Conservation (phyloP, 2,888 invertebrate species). For the Thymelicus acteon region DNA sequence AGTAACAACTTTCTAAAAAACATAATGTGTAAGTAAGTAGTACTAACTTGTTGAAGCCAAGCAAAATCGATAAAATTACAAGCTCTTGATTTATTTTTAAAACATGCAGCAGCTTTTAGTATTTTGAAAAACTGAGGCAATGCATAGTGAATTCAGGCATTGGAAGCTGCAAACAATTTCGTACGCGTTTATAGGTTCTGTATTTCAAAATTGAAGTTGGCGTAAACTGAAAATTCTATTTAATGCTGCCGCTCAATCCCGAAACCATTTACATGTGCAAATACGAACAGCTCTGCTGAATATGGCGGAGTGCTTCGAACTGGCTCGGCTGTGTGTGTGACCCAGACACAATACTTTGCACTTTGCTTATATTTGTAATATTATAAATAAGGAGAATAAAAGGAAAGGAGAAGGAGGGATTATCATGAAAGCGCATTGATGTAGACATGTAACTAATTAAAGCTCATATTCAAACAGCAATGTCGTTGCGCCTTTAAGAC, state of each 20-base stretch:
- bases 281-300: conserved; percentile 26
- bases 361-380: no score
- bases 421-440: no score
- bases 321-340: not conserved
- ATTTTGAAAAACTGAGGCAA: conserved; percentile 2
- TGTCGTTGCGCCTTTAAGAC: no score
- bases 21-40: no score
- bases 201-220: conserved; percentile 44
- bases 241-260: conserved; percentile 42
- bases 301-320: conserved; percentile 9
- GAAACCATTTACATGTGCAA: conserved; percentile 38
- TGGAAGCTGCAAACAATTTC: conserved; percentile 40
- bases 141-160: conserved; percentile 7
- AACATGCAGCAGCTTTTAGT: not conserved
- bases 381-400: no score
- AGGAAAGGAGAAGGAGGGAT: no score
- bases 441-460: no score
- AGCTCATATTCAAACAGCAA: no score
- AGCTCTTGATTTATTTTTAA: no score
- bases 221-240: conserved; percentile 42
- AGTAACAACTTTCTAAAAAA: no score
- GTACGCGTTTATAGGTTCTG: conserved; percentile 38
- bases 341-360: not conserved
- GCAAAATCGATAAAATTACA: no score
- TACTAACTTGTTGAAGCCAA: no score